Evolutionary conservation across 2,888 invertebrate species (phyloP).

Genomic region (Tinea semifulvella): DNA sequence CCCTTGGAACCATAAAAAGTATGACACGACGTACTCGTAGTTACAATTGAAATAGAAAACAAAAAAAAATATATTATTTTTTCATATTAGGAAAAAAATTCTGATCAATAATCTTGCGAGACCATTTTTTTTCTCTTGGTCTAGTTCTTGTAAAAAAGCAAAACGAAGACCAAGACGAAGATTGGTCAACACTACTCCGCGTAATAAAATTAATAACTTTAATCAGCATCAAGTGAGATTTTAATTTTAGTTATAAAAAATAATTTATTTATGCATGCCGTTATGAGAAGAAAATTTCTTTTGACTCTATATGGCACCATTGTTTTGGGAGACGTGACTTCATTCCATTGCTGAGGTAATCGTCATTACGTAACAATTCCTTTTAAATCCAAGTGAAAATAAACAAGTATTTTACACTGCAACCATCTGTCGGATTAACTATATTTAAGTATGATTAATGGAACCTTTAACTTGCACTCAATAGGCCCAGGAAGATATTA

Average conservation of each 20-base stretch:
- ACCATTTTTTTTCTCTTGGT: not conserved
- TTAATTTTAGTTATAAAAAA: no score
- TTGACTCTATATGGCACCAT: conserved; percentile 8
- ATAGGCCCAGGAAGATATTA: no score
- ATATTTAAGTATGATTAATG: no score
- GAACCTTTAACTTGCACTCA: no score
- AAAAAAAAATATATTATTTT: no score
- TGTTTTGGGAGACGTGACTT: conserved; percentile 13
- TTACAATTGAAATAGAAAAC: no score
- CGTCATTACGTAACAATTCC: conserved; percentile 3
- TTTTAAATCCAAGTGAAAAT: conserved; percentile 1
- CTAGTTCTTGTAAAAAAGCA: not conserved
- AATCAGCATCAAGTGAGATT: no score
- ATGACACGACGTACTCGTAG: no score
- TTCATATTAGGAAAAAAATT: no score
- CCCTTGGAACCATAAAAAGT: no score
- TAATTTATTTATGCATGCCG: conserved; percentile 1
- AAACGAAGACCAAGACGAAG: not conserved
- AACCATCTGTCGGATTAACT: conserved; percentile 7
- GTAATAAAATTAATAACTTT: not conserved
- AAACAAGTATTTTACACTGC: not conserved
- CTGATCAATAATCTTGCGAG: no score
- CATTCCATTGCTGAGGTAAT: conserved; percentile 1
- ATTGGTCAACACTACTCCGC: not conserved
- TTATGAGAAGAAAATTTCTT: conserved; percentile 6